Evolutionary conservation across 1,140 invertebrate species (phyloP).

Genomic region (Hyposmocoma kahamanoa): DNA sequence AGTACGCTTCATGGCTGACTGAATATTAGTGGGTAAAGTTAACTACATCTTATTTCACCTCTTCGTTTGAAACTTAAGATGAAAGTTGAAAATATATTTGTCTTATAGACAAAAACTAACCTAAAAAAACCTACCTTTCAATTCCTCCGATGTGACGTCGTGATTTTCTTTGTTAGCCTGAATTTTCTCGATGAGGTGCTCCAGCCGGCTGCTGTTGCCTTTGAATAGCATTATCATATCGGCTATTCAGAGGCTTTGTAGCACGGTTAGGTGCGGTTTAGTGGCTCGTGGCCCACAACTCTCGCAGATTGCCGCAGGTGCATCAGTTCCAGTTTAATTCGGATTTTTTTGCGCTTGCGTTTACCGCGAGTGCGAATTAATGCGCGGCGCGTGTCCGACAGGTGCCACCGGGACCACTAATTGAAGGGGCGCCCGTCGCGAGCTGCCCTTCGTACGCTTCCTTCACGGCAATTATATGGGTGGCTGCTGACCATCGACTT

Average conservation of each 20-base stretch:
- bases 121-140: slow-evolving; percentile 59
- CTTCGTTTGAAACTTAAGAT: too few species aligned
- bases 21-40: too few species aligned
- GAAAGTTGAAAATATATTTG: too few species aligned
- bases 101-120: not conserved
- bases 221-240: slow-evolving; percentile 83
- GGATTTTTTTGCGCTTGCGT: slow-evolving; percentile 52
- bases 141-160: slow-evolving; percentile 71
- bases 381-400: slow-evolving; percentile 57
- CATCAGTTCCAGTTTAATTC: slow-evolving; percentile 64
- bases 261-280: too few species aligned
- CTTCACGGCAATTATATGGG: slow-evolving; percentile 67
- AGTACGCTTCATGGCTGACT: too few species aligned
- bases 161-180: slow-evolving; percentile 83
- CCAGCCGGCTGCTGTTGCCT: slow-evolving; percentile 85
- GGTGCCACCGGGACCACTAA: slow-evolving; percentile 64
- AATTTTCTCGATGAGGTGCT: slow-evolving; percentile 88
- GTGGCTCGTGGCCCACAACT: slow-evolving; percentile 15
- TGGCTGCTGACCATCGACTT: slow-evolving; percentile 39
- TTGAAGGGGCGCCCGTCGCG: slow-evolving; percentile 47
- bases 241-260: too few species aligned
- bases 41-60: too few species aligned
- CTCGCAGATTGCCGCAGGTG: slow-evolving; percentile 53
- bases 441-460: slow-evolving; percentile 42
- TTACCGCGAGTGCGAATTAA: slow-evolving; percentile 63